Evolutionary conservation across 2,888 invertebrate species (phyloP), one percentile per base, ranked within the genome.

Genomic region (Digitonthophagus gazella): DNA sequence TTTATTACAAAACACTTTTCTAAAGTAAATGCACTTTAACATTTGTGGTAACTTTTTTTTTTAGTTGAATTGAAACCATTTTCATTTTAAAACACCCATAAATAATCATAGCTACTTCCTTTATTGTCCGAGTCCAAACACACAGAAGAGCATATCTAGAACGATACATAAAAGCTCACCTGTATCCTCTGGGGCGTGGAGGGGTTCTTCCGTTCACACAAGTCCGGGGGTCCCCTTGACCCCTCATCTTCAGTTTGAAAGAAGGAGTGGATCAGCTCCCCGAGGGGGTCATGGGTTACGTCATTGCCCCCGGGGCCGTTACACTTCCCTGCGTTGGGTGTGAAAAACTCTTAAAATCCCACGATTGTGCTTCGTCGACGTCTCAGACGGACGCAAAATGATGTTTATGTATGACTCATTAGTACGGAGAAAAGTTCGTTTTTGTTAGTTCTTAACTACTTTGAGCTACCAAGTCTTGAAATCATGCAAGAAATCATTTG

Each of bases 331-430:
- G 61, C 16, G 20, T 20, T 20, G 61, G 61, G 61, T 61, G 61
- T 61, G 61, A 61, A 61, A 61, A 18, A 20, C 19, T 61, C 61
- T 61, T 61, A 18, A 18, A 19, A 19, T 61, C 61, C 61, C 61
- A 61, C 61, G 61, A 61, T 61, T 61, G 61, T 61, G 19, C 61
- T 3, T 5, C n/a, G 8, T 18, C 16, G 11, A 4, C 15, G 5
- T 5, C 15, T 15, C 11, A 57, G 4, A n/a, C 57, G 15, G 16
- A 57, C 6, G 18, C 61, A 18, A 61, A 61, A 61, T 61, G 61
- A 61, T 61, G 61, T 61, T 61, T 61, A 61, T 61, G 61, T n/a
- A 61, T 61, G 61, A 61, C 19, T 61, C 61, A 61, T 61, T 61
- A 61, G 61, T 19, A 20, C n/a, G 61, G 28, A 44, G 11, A 11